These are phyloP conservation scores for Gadopsis bispinosus DNA, from an alignment of 2,797 vertebrate genomes.

Conservation along the genomic window DNA sequence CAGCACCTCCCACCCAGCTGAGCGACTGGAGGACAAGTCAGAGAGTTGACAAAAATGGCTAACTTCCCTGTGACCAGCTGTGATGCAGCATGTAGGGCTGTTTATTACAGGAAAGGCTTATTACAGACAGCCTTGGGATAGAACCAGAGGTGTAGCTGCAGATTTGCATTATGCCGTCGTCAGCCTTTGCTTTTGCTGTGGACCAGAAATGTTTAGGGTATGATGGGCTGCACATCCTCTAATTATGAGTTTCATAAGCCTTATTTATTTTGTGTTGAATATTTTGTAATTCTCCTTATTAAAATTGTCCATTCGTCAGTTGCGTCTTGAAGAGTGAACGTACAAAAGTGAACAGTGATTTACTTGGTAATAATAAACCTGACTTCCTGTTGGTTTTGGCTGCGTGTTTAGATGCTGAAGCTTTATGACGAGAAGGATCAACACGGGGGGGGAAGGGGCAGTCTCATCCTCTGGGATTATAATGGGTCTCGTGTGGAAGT, in stretches of 20 bases:
- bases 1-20: constrained; percentile 24
- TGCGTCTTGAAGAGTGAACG: neutral
- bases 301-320: neutral
- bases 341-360: neutral
- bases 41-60: neutral
- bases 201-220: neutral
- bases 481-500: constrained; percentile 51
- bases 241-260: neutral
- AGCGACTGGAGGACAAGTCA: neutral
- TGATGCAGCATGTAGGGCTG: constrained; percentile 19
- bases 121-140: constrained; percentile 12
- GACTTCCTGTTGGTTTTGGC: neutral
- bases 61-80: constrained; percentile 19
- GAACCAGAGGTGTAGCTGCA: constrained; percentile 9
- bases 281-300: constrained; percentile 8
- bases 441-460: neutral
- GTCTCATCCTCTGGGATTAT: constrained; percentile 44
- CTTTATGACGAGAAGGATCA: constrained; percentile 1
- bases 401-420: constrained; percentile 14
- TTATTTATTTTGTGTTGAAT: neutral
- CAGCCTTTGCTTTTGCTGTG: neutral
- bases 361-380: neutral
- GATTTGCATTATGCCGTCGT: neutral
- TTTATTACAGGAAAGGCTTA: constrained; percentile 10
- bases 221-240: constrained; percentile 14